Conservation (phyloP, 2,888 invertebrate genomes). For the Pecten maximus region DNA sequence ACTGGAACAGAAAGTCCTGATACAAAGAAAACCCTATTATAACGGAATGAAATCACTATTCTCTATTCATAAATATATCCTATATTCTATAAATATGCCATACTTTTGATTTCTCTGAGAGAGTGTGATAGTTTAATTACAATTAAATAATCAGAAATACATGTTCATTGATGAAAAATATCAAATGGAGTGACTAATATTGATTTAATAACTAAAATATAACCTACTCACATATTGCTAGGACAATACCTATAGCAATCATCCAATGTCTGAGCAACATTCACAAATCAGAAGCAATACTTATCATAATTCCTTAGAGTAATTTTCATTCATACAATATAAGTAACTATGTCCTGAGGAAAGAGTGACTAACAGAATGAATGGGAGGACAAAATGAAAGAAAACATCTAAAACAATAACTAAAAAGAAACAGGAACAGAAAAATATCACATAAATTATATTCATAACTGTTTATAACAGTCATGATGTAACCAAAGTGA, state of each 20-base stretch:
- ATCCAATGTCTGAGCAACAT: not conserved
- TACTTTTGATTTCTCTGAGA: not conserved
- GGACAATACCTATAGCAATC: not conserved
- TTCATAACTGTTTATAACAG: not conserved
- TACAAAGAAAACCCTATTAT: not conserved
- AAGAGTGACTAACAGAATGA: not conserved
- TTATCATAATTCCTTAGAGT: not conserved
- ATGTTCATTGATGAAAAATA: too few relatives aligned
- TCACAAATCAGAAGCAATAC: not conserved
- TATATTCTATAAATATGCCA: not conserved
- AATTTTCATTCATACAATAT: not conserved
- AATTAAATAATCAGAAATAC: not conserved
- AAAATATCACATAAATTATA: constrained; percentile 24
- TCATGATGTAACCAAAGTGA: not conserved
- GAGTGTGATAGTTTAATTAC: not conserved
- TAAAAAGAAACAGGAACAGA: not conserved
- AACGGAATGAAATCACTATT: not conserved
- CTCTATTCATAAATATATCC: not conserved
- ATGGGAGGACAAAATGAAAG: not conserved
- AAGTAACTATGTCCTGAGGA: not conserved
- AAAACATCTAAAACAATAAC: constrained; percentile 16
- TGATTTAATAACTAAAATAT: not conserved
- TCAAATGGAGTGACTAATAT: too few relatives aligned
- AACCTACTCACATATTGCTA: not conserved
- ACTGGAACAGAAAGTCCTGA: not conserved